Base-by-base conservation (phyloP, 2,797 vertebrate genomes). In the Macropodus opercularis region DNA sequence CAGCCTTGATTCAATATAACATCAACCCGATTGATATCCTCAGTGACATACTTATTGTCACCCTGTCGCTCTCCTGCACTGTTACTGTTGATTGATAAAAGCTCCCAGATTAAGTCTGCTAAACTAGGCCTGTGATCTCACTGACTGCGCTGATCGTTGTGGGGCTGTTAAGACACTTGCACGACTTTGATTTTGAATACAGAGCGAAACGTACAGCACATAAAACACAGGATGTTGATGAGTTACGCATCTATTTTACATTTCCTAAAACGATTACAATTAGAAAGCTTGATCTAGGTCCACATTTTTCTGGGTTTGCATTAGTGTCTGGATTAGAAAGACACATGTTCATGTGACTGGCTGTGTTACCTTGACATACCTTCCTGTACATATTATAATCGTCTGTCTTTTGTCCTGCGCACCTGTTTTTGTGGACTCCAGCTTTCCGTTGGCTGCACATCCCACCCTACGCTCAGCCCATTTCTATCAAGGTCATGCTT, bases 401-500 rank as follows among this genome's bases (percentile, higher is more conserved):
- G 49, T 34, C 5, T n/a, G 44, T 51, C 21, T 38, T 18, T 15
- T 0, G 4, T 50, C 59, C 12, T 46, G 2, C 36, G 32, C 0
- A 8, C 19, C 43, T 59, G 26, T 27, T 64, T 26, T 12, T 12
- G 61, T 67, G 36, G 19, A 48, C 39, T 63, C 35, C 43, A 61
- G 17, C 49, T 50, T 75, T 53, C 27, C 48, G 26, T 60, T 62
- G 52, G 71, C 53, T 32, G 35, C 49, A 15, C 42, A 55, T 60
- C 18, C 35, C 54, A 9, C 42, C 57, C 58, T 42, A 61, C 8
- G 12, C 42, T 40, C 15, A 19, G 46, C 27, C 44, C 44, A 50
- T 65, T 80, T 78, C 47, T 75, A 40, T 63, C 71, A 84, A 84
- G 72, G 77, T 79, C 67, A 58, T 26, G 13, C 15, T 60, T 64